Conservation (phyloP, 1,140 invertebrate species). For the Radopholus similis region DNA sequence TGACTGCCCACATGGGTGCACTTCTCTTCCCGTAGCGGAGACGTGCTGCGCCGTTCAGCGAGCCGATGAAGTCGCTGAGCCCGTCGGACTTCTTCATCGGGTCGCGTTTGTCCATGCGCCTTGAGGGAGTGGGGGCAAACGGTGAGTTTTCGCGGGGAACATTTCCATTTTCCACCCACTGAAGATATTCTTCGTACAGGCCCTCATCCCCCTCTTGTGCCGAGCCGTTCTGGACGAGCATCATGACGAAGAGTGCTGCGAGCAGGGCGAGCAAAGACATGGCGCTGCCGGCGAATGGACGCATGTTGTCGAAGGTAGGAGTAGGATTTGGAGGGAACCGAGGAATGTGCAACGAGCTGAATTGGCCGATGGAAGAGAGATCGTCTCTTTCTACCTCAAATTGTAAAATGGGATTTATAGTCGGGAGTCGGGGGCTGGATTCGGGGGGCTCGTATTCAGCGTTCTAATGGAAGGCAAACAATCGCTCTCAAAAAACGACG, state of each 20-base stretch:
- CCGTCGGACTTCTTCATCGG: constrained; percentile 8
- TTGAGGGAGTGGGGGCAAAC: not conserved
- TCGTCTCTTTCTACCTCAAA: not conserved
- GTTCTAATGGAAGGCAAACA: too few species aligned
- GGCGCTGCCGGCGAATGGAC: too few species aligned
- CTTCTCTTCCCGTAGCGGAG: constrained; percentile 14
- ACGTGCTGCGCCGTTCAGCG: constrained; percentile 1
- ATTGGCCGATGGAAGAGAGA: not conserved
- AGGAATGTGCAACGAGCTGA: not conserved
- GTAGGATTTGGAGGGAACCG: not conserved
- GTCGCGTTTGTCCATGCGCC: constrained; percentile 4
- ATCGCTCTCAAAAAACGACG: too few species aligned
- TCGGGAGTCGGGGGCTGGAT: too few species aligned
- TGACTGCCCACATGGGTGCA: too few species aligned
- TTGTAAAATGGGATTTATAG: too few species aligned
- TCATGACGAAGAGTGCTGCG: not conserved
- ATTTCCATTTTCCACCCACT: not conserved
- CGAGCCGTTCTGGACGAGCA: not conserved
- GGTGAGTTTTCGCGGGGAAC: not conserved
- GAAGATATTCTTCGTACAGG: not conserved
- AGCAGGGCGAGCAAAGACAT: not conserved
- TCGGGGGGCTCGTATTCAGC: too few species aligned
- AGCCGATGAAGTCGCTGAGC: constrained; percentile 8
- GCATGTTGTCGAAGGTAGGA: not conserved
- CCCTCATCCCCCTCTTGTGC: not conserved